Conservation (phyloP, 2,888 invertebrate species). For the Therioaphis trifolii region DNA sequence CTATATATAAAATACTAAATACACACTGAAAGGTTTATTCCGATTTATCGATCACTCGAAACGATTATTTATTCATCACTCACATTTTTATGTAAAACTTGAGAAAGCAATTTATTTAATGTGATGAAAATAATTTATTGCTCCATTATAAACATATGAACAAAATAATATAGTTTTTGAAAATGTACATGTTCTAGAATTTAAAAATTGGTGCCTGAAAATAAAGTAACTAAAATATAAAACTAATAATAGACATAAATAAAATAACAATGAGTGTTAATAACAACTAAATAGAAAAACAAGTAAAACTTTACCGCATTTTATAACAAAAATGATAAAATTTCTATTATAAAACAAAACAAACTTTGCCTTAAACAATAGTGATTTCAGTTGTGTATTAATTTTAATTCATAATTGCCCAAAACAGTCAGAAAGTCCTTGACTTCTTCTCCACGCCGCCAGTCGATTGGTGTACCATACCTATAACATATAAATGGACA, state of each 20-base stretch:
- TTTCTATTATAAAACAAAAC: slow-evolving; percentile 14
- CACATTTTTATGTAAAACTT: too few relatives aligned
- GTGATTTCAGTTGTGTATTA: background rate
- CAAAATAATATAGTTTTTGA: background rate
- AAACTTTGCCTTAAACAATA: slow-evolving; percentile 32
- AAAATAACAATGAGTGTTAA: slow-evolving; percentile 41
- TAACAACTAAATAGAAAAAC: slow-evolving; percentile 42
- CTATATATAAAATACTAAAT: too few relatives aligned
- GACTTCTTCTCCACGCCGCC: slow-evolving; percentile 65
- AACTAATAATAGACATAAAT: background rate
- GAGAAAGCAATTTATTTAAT: background rate
- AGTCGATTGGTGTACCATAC: slow-evolving; percentile 65
- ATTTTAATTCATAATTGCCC: slow-evolving; percentile 63
- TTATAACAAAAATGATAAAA: slow-evolving; percentile 16
- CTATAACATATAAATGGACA: slow-evolving; percentile 61
- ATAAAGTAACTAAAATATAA: background rate
- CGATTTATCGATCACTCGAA: too few relatives aligned
- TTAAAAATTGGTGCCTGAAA: background rate
- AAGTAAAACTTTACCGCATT: slow-evolving; percentile 6
- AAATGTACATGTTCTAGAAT: background rate
- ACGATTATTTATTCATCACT: too few relatives aligned
- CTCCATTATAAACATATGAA: background rate
- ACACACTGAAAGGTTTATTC: too few relatives aligned
- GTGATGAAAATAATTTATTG: background rate
- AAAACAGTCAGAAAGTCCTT: slow-evolving; percentile 65